phyloP scores from a whole-genome alignment of 2,797 vertebrate genomes.

The Centroberyx gerrardi region DNA sequence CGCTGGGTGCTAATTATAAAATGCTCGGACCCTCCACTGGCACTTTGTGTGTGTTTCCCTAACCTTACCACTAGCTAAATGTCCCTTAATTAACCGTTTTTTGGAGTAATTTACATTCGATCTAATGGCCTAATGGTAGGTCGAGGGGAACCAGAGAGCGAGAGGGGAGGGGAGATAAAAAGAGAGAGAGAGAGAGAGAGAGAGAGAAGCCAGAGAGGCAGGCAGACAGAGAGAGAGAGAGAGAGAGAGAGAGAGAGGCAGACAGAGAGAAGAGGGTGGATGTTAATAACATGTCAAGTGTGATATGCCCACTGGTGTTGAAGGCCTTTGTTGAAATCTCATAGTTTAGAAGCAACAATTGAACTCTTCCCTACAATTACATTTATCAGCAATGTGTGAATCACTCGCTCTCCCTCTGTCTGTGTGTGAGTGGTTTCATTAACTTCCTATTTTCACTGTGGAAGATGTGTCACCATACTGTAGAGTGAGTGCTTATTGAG shows the following conservation, averaged over 20 bases:
- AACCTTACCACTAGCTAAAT: slow-evolving; percentile 9
- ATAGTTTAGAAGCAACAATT: slow-evolving; percentile 69
- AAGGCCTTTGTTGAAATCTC: slow-evolving; percentile 65
- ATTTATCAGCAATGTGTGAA: slow-evolving; percentile 68
- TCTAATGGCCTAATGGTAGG: slow-evolving; percentile 16
- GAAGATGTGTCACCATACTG: slow-evolving; percentile 59
- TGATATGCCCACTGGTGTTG: slow-evolving; percentile 48
- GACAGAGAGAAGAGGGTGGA: slow-evolving; percentile 44
- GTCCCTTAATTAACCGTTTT: slow-evolving; percentile 18
- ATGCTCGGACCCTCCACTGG: background rate
- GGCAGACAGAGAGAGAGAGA: slow-evolving; percentile 23
- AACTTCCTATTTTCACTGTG: slow-evolving; percentile 67
- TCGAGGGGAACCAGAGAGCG: background rate
- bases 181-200: background rate
- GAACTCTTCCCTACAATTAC: slow-evolving; percentile 68
- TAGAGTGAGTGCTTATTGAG: slow-evolving; percentile 71
- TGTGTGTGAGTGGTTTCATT: slow-evolving; percentile 64
- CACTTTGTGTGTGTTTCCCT: slow-evolving; percentile 22
- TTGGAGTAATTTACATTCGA: slow-evolving; percentile 19
- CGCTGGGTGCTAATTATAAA: slow-evolving; percentile 12
- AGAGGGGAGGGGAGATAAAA: slow-evolving; percentile 6
- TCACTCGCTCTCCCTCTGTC: slow-evolving; percentile 49
- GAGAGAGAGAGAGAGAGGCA: slow-evolving; percentile 24
- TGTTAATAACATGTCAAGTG: slow-evolving; percentile 71
- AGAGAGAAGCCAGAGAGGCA: slow-evolving; percentile 2